A percentile compares a stretch with the other conserved stretches of the same genome.
Evolutionary conservation across 2,888 invertebrate species (phyloP).

Genomic region (Antitype chi): DNA sequence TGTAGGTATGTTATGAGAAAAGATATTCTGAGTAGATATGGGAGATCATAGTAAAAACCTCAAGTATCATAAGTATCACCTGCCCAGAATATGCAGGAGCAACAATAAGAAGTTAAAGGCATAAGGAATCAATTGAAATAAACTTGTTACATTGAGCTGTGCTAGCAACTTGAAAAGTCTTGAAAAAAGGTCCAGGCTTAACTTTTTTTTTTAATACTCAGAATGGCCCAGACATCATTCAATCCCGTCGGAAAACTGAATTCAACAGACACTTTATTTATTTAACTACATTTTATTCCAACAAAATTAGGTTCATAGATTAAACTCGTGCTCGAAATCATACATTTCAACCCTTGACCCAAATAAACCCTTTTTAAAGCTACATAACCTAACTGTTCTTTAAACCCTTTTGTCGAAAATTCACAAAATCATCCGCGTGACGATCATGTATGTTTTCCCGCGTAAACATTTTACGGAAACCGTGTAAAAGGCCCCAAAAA

Average conservation of each 20-base stretch:
- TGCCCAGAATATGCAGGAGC: constrained; percentile 10
- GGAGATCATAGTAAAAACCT: constrained; percentile 21
- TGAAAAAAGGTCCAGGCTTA: background rate
- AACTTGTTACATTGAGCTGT: constrained; percentile 8
- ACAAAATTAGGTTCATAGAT: background rate
- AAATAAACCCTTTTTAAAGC: background rate
- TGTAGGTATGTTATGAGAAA: constrained; percentile 25
- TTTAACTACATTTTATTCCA: background rate
- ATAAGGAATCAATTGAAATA: constrained; percentile 21
- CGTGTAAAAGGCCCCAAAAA: constrained; percentile 30
- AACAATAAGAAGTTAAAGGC: background rate
- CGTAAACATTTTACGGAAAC: constrained; percentile 63
- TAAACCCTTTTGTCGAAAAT: constrained; percentile 9
- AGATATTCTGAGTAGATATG: constrained; percentile 4
- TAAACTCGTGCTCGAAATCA: background rate
- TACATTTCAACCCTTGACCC: background rate
- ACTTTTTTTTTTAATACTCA: background rate
- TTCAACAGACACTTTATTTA: background rate
- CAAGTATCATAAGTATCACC: constrained; percentile 26
- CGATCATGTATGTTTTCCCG: constrained; percentile 18
- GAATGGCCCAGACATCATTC: background rate
- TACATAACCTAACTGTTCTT: background rate
- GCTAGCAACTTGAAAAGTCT: background rate
- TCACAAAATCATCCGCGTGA: constrained; percentile 36
- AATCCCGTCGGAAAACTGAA: background rate